Evolutionary conservation across 2,888 invertebrate species (phyloP).

Genomic region (Parnassius glacialis): DNA sequence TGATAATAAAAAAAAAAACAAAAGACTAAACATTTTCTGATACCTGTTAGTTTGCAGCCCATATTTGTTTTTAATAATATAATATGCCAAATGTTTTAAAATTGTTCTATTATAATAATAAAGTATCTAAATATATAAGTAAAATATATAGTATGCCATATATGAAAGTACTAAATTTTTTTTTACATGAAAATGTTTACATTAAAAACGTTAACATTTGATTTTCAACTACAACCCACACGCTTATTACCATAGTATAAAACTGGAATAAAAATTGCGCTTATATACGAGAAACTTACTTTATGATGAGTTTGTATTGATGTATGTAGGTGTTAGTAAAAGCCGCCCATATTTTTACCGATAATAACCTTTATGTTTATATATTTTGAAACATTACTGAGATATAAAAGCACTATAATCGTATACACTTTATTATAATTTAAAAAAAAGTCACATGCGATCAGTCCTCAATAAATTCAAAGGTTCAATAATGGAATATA

Average conservation of each 20-base stretch:
- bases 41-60: too few species aligned
- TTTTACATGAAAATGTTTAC: too few species aligned
- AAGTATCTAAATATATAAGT: too few species aligned
- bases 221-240: constrained; percentile 1
- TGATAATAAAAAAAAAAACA: too few species aligned
- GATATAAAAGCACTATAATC: neutral
- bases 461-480: too few species aligned
- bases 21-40: too few species aligned
- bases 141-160: neutral
- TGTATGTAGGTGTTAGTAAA: constrained; percentile 17
- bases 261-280: constrained; percentile 4
- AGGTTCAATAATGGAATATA: too few species aligned
- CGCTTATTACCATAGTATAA: neutral
- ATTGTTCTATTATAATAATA: too few species aligned
- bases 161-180: neutral
- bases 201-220: neutral
- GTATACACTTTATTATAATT: neutral
- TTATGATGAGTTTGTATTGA: constrained; percentile 8
- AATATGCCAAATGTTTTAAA: too few species aligned
- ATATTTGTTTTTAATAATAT: too few species aligned
- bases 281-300: constrained; percentile 5
- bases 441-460: neutral
- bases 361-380: constrained; percentile 18
- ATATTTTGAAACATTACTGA: constrained; percentile 19
- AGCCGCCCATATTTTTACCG: constrained; percentile 11